A percentile compares a stretch with the other conserved stretches of the same genome.
Evolutionary conservation across 2,113 vertebrate genomes (phyloP).

Genomic region (Acanthochromis polyacanthus): DNA sequence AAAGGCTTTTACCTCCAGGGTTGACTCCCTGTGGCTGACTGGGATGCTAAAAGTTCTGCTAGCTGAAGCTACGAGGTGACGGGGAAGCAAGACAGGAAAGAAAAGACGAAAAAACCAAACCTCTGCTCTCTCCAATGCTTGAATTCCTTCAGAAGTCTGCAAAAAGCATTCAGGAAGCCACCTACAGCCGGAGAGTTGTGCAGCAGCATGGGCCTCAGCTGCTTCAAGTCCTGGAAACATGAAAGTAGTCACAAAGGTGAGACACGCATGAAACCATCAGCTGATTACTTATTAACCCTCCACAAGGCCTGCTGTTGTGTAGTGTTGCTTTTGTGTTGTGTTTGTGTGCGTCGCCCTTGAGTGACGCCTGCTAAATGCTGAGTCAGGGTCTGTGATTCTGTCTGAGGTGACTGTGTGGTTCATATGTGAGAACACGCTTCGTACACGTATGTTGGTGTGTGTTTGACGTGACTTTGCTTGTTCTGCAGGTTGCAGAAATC

Average conservation of each 20-base stretch:
- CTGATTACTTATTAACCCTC: conserved; percentile 29
- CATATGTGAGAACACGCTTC: conserved; percentile 11
- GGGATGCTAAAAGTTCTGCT: neutral
- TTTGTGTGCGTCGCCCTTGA: conserved; percentile 33
- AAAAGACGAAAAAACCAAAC: neutral
- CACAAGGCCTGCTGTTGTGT: neutral
- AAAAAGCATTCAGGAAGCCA: neutral
- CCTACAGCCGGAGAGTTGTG: conserved; percentile 38
- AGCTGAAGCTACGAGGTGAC: neutral
- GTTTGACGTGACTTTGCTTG: conserved; percentile 61
- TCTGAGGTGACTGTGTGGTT: conserved; percentile 23
- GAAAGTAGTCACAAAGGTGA: conserved; percentile 83
- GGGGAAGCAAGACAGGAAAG: neutral
- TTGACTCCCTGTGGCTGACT: neutral
- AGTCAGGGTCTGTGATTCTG: conserved; percentile 26
- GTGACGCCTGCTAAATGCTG: conserved; percentile 41
- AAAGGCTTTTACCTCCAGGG: neutral
- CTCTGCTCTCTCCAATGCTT: neutral
- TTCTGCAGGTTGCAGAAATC: too few relatives aligned
- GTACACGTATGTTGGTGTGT: neutral
- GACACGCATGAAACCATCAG: conserved; percentile 22
- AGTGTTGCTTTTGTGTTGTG: neutral
- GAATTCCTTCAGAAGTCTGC: neutral
- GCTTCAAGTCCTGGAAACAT: conserved; percentile 87
- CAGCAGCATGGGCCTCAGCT: conserved; percentile 88